phyloP scores from a whole-genome alignment of 2,888 invertebrate species.

The Dasysyrphus tricinctus region DNA sequence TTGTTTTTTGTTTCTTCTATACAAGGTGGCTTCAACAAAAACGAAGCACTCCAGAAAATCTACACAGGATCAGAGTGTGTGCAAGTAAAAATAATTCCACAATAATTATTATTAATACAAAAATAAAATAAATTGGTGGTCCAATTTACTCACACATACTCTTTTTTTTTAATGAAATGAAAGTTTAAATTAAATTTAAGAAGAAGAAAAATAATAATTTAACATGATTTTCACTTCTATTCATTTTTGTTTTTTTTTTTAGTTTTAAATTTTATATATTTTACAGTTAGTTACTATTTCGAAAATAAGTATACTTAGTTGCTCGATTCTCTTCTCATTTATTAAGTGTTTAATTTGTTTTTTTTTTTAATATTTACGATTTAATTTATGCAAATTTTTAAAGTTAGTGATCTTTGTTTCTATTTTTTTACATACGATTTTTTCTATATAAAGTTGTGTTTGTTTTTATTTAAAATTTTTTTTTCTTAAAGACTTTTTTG shows the following conservation, averaged over 20 bases:
- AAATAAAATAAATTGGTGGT: conserved; percentile 32
- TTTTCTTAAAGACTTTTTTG: conserved; percentile 46
- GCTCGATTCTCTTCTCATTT: conserved; percentile 43
- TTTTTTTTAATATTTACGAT: conserved; percentile 71
- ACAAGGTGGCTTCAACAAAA: conserved; percentile 72
- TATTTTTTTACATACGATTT: conserved; percentile 58
- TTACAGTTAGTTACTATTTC: conserved; percentile 67
- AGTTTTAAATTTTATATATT: conserved; percentile 54
- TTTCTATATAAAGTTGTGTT: conserved; percentile 53
- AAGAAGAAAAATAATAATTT: conserved; percentile 57
- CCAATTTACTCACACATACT: conserved; percentile 44
- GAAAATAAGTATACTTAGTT: conserved; percentile 74
- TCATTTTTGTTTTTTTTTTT: conserved; percentile 22
- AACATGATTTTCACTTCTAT: conserved; percentile 66
- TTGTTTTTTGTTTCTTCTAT: conserved; percentile 46
- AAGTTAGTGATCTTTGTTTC: conserved; percentile 59
- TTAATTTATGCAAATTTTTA: conserved; percentile 39
- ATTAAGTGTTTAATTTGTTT: conserved; percentile 44
- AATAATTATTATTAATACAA: background rate
- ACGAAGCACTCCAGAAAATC: conserved; percentile 64
- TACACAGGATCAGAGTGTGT: conserved; percentile 54
- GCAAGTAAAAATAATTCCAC: conserved; percentile 36
- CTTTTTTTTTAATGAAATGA: conserved; percentile 1
- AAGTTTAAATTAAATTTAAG: conserved; percentile 39
- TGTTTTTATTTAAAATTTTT: conserved; percentile 7